Evolutionary conservation across 2,113 vertebrate species (phyloP).

Genomic region (Numida meleagris): DNA sequence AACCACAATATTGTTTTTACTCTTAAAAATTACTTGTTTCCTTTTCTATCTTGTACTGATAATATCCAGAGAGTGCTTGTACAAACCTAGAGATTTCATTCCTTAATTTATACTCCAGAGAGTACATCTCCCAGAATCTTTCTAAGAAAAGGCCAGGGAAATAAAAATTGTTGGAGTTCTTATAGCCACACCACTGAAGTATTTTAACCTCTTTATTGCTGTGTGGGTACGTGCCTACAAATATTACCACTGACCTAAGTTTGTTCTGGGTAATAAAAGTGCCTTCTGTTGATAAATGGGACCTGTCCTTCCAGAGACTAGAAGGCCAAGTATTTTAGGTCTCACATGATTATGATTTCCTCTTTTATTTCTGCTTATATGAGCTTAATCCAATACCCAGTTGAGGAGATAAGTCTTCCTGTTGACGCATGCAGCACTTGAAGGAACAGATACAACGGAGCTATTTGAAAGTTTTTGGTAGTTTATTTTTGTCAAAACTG

Average conservation of each 20-base stretch:
- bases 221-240: neutral
- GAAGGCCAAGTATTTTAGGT: neutral
- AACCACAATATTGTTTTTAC: conserved; percentile 7
- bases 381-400: neutral
- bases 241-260: neutral
- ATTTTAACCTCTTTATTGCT: conserved; percentile 4
- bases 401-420: neutral
- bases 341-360: neutral
- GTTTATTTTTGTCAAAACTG: neutral
- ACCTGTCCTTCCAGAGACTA: neutral
- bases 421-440: accelerated
- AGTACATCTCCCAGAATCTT: neutral
- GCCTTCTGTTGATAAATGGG: conserved; percentile 9
- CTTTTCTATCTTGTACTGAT: neutral
- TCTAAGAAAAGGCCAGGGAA: neutral
- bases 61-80: neutral
- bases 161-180: neutral
- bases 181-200: neutral
- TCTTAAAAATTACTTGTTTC: neutral
- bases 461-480: neutral
- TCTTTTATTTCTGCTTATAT: neutral
- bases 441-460: neutral
- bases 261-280: neutral
- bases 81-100: neutral
- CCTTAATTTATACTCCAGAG: neutral